Percentiles rank a stretch among this genome's conserved stretches.
Conservation (phyloP, 2,888 invertebrate genomes). For the Tachina lurida region DNA sequence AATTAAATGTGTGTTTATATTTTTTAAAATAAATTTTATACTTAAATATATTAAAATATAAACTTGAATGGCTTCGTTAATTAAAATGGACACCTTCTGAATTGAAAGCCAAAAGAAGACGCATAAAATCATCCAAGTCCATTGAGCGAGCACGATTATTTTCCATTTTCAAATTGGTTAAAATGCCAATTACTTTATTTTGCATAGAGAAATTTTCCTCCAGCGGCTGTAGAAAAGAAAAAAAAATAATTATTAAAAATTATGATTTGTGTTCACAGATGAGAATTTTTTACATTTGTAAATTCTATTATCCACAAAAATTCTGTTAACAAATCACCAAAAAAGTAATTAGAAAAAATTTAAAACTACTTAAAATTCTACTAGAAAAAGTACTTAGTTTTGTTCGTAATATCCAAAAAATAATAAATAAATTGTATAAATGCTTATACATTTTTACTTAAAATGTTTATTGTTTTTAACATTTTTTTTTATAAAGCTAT, state of each 20-base stretch:
- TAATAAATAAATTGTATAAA: no score
- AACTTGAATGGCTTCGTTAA: conserved; percentile 52
- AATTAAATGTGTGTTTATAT: no score
- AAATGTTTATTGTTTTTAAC: no score
- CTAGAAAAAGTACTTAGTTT: no score
- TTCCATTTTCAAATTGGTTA: conserved; percentile 87
- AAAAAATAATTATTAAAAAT: not conserved
- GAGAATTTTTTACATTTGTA: no score
- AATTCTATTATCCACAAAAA: no score
- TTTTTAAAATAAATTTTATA: not conserved
- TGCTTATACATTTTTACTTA: no score
- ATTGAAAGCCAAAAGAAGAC: conserved; percentile 93
- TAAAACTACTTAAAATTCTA: no score
- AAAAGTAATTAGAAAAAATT: no score
- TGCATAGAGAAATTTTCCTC: conserved; percentile 92
- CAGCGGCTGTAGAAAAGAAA: conserved; percentile 85
- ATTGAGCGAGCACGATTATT: conserved; percentile 94
- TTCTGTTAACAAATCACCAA: no score
- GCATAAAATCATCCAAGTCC: conserved; percentile 98
- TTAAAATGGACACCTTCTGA: conserved; percentile 95
- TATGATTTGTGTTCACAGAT: not conserved
- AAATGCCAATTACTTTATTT: conserved; percentile 89
- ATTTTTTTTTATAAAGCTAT: no score
- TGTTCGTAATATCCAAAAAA: no score
- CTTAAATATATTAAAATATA: not conserved